Evolutionary conservation across 2,797 vertebrate species (phyloP).

Genomic region (Falco rusticolus): DNA sequence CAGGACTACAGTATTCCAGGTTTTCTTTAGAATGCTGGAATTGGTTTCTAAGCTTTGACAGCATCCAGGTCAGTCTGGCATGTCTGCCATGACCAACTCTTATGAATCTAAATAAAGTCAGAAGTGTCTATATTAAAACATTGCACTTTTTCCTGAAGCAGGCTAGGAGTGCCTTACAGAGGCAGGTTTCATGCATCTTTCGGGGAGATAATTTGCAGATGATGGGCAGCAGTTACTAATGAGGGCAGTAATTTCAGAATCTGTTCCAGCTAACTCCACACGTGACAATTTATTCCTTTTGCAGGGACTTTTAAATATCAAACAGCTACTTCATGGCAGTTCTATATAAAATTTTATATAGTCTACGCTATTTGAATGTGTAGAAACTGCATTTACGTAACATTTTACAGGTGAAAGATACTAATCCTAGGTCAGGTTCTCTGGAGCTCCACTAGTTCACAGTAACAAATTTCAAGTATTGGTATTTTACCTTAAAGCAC

Average conservation of each 20-base stretch:
- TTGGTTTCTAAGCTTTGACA: neutral
- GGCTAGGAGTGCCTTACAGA: neutral
- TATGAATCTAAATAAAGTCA: neutral
- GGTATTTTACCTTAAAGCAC: conserved; percentile 90
- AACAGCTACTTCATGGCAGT: neutral
- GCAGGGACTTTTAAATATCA: neutral
- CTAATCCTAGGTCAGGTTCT: neutral
- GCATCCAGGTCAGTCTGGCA: neutral
- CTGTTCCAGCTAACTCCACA: neutral
- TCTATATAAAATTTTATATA: neutral
- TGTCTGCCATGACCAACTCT: neutral
- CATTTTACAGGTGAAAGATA: neutral
- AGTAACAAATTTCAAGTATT: neutral
- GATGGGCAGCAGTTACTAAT: neutral
- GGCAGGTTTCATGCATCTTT: neutral
- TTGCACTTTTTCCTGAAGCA: neutral
- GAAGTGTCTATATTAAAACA: neutral
- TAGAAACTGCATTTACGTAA: neutral
- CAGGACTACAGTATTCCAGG: neutral
- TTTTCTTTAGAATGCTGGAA: neutral
- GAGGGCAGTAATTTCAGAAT: neutral
- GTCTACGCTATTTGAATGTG: neutral
- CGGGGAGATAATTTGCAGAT: neutral
- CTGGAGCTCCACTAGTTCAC: neutral
- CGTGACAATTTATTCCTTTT: neutral